These are phyloP conservation scores for Drosophila affinis DNA, from an alignment of 2,888 invertebrate genomes.

Conservation along the genomic window DNA sequence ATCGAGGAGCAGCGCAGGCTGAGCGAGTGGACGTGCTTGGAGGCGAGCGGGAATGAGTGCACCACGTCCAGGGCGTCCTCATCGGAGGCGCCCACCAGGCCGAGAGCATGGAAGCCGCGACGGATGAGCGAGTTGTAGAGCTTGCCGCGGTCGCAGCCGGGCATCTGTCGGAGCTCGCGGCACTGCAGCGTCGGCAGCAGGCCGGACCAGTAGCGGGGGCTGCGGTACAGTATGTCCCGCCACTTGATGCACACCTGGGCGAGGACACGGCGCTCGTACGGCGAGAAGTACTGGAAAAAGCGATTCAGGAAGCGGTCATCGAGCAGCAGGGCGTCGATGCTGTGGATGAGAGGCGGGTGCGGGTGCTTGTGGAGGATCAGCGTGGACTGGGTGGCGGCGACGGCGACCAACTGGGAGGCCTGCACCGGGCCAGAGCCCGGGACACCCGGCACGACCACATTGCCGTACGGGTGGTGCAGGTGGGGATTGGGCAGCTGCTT, in stretches of 20 bases:
- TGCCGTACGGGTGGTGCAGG: slow-evolving; percentile 80
- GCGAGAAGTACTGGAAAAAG: slow-evolving; percentile 93
- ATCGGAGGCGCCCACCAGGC: slow-evolving; percentile 93
- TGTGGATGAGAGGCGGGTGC: slow-evolving; percentile 85
- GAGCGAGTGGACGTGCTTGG: slow-evolving; percentile 92
- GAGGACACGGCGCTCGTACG: slow-evolving; percentile 90
- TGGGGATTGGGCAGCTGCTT: slow-evolving; percentile 83
- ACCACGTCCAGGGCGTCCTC: slow-evolving; percentile 95
- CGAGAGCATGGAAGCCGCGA: slow-evolving; percentile 93
- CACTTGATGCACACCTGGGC: slow-evolving; percentile 94
- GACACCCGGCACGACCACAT: slow-evolving; percentile 32
- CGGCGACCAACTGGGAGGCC: slow-evolving; percentile 3
- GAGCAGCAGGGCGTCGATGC: slow-evolving; percentile 90
- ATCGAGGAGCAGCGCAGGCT: slow-evolving; percentile 95
- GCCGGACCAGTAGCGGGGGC: slow-evolving; percentile 94
- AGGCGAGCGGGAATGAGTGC: slow-evolving; percentile 92
- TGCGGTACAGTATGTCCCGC: slow-evolving; percentile 94
- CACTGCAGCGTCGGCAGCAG: slow-evolving; percentile 93
- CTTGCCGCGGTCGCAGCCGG: slow-evolving; percentile 85
- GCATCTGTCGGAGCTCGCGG: slow-evolving; percentile 89
- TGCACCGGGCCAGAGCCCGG: background rate
- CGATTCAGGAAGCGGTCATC: slow-evolving; percentile 93
- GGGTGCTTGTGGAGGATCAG: slow-evolving; percentile 80
- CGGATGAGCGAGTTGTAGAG: slow-evolving; percentile 92
- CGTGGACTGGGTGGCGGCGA: slow-evolving; percentile 59